A percentile compares a stretch with the other conserved stretches of the same genome.
These are phyloP conservation scores for Pseudorhiza aurosa DNA, from an alignment of 30 jellyfish, hydroid and myxozoan species.

Conservation along the genomic window DNA sequence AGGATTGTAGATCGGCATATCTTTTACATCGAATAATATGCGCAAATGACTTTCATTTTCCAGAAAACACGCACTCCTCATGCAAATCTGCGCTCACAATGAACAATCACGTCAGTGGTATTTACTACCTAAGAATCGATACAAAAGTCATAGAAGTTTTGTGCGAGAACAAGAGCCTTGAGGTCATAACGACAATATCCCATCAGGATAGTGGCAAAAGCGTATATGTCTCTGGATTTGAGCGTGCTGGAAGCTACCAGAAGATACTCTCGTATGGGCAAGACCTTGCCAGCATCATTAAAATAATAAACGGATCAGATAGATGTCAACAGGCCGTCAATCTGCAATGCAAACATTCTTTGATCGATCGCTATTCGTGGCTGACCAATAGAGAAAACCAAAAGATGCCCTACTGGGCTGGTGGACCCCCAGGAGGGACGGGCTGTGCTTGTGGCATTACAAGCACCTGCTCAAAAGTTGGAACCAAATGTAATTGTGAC, in stretches of 20 bases:
- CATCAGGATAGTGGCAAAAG: not conserved
- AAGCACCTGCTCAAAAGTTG: slow-evolving; percentile 7
- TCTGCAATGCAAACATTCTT: not conserved
- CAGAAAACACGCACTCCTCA: not conserved
- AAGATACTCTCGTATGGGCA: not conserved
- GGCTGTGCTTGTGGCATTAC: slow-evolving; percentile 58
- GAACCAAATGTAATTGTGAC: slow-evolving; percentile 29
- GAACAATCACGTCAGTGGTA: not conserved
- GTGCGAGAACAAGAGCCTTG: not conserved
- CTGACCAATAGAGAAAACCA: slow-evolving; percentile 7
- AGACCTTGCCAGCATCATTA: not conserved
- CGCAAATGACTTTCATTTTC: not conserved
- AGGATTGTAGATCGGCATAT: too few relatives aligned
- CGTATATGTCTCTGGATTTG: not conserved
- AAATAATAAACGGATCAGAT: not conserved
- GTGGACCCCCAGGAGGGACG: slow-evolving; percentile 32
- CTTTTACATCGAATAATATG: too few relatives aligned
- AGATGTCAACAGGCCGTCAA: not conserved
- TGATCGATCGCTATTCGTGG: not conserved
- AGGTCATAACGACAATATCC: not conserved
- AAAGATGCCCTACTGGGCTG: slow-evolving; percentile 52
- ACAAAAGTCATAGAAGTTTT: not conserved
- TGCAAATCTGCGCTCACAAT: not conserved
- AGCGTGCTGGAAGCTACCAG: not conserved
- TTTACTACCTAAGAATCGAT: not conserved